A percentile compares a stretch with the other conserved stretches of the same genome.
These are phyloP conservation scores for Nasonia longicornis DNA, from an alignment of 1,140 invertebrate genomes.

Conservation along the genomic window DNA sequence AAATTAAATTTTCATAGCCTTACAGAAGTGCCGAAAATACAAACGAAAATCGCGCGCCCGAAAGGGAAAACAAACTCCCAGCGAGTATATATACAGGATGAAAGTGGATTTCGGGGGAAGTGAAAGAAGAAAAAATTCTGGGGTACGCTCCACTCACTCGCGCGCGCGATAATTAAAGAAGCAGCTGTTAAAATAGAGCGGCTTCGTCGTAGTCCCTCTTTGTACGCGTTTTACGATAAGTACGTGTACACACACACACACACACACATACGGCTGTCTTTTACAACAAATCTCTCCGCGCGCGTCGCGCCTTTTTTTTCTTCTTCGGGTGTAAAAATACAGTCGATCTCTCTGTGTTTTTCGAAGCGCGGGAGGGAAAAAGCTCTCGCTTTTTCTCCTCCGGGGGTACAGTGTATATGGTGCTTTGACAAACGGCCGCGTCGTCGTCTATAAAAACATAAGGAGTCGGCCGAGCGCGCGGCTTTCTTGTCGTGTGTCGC, in stretches of 20 bases:
- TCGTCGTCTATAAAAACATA: not conserved
- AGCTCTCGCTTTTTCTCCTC: not conserved
- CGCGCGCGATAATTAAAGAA: constrained; percentile 43
- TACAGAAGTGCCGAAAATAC: no score
- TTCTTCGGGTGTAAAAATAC: constrained; percentile 8
- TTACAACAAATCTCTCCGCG: not conserved
- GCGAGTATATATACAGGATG: not conserved
- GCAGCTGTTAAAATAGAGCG: constrained; percentile 48
- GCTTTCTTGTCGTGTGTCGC: not conserved
- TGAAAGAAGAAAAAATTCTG: not conserved
- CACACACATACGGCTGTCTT: not conserved
- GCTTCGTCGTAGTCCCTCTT: not conserved
- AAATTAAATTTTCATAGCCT: no score
- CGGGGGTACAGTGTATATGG: not conserved
- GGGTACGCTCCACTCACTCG: not conserved
- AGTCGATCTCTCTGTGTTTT: not conserved
- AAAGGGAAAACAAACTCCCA: not conserved
- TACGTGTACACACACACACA: not conserved
- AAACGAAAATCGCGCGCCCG: no score
- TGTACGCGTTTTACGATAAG: constrained; percentile 33
- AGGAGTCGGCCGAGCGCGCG: not conserved
- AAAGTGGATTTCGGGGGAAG: constrained; percentile 2
- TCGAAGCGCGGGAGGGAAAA: not conserved
- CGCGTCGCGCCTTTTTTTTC: not conserved
- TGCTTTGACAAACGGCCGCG: not conserved